Evolutionary conservation across 2,797 vertebrate species (phyloP).

Genomic region (Neopelma chrysocephalum): DNA sequence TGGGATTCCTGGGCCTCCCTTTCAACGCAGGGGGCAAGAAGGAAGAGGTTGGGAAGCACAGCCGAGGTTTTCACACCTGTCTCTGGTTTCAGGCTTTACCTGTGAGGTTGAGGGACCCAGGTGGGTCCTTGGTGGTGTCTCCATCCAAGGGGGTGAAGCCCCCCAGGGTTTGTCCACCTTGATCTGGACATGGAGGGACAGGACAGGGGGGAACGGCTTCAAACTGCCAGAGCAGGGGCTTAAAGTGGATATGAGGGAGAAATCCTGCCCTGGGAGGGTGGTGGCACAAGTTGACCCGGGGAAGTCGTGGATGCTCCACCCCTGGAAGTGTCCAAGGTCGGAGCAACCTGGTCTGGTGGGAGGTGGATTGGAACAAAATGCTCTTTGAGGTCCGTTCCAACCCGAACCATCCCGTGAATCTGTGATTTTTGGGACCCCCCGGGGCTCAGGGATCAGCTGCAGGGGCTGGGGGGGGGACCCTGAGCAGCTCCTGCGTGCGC

Average conservation of each 20-base stretch:
- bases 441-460: background rate
- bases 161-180: background rate
- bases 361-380: background rate
- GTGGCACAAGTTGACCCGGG: background rate
- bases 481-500: background rate
- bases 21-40: background rate
- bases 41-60: background rate
- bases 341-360: background rate
- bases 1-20: background rate
- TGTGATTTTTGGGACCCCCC: no score
- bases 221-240: background rate
- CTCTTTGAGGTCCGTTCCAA: background rate
- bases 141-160: background rate
- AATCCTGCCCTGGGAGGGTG: background rate
- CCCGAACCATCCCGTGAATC: background rate
- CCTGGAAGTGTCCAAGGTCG: background rate
- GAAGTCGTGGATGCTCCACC: background rate
- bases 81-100: accelerated
- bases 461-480: background rate
- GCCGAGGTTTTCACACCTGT: background rate
- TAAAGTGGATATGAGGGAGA: background rate
- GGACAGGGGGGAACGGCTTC: background rate
- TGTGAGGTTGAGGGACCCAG: background rate
- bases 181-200: background rate
- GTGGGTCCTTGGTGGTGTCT: background rate